phyloP scores from a whole-genome alignment of 2,113 vertebrate genomes.

The Turdus rufiventris region DNA sequence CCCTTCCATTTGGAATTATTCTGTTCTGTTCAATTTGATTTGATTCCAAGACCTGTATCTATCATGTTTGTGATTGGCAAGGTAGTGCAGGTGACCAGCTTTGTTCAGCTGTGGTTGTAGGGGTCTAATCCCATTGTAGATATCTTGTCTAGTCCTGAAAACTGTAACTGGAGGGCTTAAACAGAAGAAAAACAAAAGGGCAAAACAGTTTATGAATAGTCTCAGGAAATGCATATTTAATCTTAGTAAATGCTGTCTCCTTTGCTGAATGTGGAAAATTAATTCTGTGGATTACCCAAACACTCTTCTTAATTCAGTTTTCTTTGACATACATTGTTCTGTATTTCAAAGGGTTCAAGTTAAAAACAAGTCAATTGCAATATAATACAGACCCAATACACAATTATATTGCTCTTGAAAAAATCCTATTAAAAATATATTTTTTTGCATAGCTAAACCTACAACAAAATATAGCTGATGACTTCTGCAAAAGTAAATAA shows the following conservation, averaged over 20 bases:
- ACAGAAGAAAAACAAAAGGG: neutral
- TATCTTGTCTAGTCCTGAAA: neutral
- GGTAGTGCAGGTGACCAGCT: neutral
- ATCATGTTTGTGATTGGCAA: neutral
- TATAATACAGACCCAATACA: neutral
- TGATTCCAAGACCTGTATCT: neutral
- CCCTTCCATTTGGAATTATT: neutral
- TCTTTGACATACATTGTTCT: neutral
- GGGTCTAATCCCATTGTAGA: neutral
- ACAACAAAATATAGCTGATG: neutral
- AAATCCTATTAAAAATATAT: neutral
- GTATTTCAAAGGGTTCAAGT: neutral
- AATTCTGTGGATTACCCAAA: neutral
- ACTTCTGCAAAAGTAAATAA: neutral
- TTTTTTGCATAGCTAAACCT: neutral
- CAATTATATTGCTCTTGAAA: neutral
- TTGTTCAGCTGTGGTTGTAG: neutral
- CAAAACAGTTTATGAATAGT: neutral
- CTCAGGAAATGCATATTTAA: neutral
- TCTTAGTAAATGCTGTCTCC: neutral
- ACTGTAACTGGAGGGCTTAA: accelerated
- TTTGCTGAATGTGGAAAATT: neutral
- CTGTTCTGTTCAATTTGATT: neutral
- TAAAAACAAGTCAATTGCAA: neutral
- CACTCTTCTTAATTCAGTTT: neutral